A percentile compares a stretch with the other conserved stretches of the same genome.
phyloP scores from a whole-genome alignment of 2,113 vertebrate genomes.

The Pithys albifrons region DNA sequence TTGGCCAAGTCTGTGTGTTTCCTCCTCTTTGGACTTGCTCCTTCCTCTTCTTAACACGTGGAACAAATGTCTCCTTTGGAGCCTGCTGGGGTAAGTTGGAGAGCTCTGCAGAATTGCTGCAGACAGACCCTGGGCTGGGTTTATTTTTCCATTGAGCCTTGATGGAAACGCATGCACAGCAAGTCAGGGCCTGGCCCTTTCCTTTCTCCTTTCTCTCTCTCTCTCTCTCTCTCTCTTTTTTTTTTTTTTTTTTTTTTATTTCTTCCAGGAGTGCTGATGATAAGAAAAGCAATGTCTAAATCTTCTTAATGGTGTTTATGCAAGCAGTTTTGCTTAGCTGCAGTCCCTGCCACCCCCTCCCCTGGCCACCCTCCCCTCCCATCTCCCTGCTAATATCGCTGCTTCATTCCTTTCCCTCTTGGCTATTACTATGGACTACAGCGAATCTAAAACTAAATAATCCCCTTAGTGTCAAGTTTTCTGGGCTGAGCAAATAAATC shows the following conservation, averaged over 20 bases:
- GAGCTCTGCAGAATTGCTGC: conserved; percentile 59
- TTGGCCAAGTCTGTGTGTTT: conserved; percentile 6
- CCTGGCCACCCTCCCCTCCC: conserved; percentile 70
- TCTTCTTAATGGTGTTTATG: conserved; percentile 90
- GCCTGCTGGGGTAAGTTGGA: conserved; percentile 61
- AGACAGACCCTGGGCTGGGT: conserved; percentile 64
- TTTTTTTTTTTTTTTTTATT: conserved; percentile 71
- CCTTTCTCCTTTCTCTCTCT: conserved; percentile 68
- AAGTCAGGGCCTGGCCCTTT: conserved; percentile 78
- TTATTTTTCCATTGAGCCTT: conserved; percentile 79
- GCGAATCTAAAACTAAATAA: conserved; percentile 94
- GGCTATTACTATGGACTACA: conserved; percentile 90
- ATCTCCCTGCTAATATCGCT: conserved; percentile 82
- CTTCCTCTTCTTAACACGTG: conserved; percentile 61
- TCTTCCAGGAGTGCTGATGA: conserved; percentile 85
- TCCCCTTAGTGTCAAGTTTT: conserved; percentile 96
- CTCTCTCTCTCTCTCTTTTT: background rate
- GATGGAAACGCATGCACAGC: conserved; percentile 82
- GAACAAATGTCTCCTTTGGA: conserved; percentile 74
- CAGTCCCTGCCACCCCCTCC: conserved; percentile 76
- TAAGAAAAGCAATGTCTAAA: conserved; percentile 87
- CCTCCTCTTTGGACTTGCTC: conserved; percentile 35
- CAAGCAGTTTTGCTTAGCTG: conserved; percentile 86
- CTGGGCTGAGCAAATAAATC: conserved; percentile 87
- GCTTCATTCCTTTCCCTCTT: conserved; percentile 87